phyloP scores from a whole-genome alignment of 2,113 vertebrate genomes.

The Oophaga pumilio region DNA sequence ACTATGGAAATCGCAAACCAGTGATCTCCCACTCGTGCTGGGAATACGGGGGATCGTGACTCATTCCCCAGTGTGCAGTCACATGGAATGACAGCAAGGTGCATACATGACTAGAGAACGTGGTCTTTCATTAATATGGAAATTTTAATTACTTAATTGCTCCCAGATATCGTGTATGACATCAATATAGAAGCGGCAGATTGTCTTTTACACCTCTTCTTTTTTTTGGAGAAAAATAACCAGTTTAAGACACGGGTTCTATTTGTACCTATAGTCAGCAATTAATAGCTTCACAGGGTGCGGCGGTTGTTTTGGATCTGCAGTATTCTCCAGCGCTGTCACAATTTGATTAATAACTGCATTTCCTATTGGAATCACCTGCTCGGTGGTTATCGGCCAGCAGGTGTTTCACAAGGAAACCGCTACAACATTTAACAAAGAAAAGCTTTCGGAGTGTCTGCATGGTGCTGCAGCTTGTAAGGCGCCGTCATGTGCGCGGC shows the following conservation, averaged over 20 bases:
- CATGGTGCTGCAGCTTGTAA: neutral
- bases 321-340: slow-evolving; percentile 13
- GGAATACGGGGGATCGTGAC: no score
- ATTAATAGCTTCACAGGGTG: slow-evolving; percentile 18
- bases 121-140: no score
- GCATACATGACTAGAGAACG: no score
- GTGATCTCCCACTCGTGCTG: no score
- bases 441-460: neutral
- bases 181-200: neutral
- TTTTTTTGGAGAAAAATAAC: slow-evolving; percentile 4
- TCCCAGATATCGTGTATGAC: neutral
- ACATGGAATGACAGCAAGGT: no score
- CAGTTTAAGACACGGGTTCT: neutral
- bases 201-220: neutral
- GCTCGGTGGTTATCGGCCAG: slow-evolving; percentile 23
- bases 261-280: neutral
- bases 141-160: no score
- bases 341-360: slow-evolving; percentile 30
- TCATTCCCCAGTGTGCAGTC: no score
- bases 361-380: slow-evolving; percentile 33
- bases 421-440: slow-evolving; percentile 4
- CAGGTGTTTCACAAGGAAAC: slow-evolving; percentile 35
- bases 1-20: no score
- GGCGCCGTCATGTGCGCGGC: no score
- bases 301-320: neutral